Evolutionary conservation across 2,113 vertebrate species (phyloP), one percentile per base, ranked within the genome.

Genomic region (Pitta sordida): DNA sequence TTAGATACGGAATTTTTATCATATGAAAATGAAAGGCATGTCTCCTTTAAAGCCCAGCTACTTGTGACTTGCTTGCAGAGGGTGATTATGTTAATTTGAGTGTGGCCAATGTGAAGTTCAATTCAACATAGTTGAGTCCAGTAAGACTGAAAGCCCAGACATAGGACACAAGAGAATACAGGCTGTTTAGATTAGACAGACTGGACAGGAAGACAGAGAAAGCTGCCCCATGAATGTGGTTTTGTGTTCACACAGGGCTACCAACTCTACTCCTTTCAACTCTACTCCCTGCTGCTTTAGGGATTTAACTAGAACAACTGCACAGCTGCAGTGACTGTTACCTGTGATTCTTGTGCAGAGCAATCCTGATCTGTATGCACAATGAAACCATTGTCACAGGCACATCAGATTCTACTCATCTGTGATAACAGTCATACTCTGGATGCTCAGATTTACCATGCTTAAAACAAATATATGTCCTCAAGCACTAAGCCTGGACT

Each of bases 301-400:
- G 8, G 21, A 69, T 70, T 88, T n/a, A 80, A 49, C 41, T 34
- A 62, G 34, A 71, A 39, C 6, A 55, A 17, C 29, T 48, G 39
- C 58, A 75, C 56, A 63, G 5, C 6, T 17, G 22, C n/a, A 65
- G 75, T 34, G 43, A 56, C 8, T 15, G 12, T 32, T 44, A 51
- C 21, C 15, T 13, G 29, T 29, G 24, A 56, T 46, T 34, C 44
- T 24, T 43, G 56, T 13, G n/a, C 56, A 70, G 34, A 37, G 17
- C 52, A 75, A 11, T 18, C 27, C 22, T 64, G 30, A 32, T 39
- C 24, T 58, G 7, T 7, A 14, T 4, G 13, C 15, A 36, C 37
- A 59, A 46, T 0, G 0, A 58, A 93, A 41, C 6, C 2, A 7
- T 53, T 41, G 15, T 22, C 34, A 69, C 24, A 63, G 70, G 43